Percentiles rank a stretch among this genome's conserved stretches.
These are phyloP conservation scores for Karalla daura DNA, from an alignment of 2,797 vertebrate species.

Conservation along the genomic window DNA sequence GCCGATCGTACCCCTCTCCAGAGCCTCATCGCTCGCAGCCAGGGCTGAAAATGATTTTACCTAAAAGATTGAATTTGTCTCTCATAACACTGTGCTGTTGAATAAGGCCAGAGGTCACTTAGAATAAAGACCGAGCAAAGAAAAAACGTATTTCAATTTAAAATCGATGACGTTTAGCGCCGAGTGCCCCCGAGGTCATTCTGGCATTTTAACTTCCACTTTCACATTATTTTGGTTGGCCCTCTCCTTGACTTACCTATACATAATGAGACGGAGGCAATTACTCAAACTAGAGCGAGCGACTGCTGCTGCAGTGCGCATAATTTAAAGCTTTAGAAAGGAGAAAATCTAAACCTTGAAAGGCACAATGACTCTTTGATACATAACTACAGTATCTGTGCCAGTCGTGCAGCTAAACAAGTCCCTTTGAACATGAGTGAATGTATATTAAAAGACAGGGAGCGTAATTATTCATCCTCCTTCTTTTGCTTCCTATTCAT, in stretches of 20 bases:
- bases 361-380: conserved; percentile 65
- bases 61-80: conserved; percentile 31
- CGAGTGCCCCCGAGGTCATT: conserved; percentile 8
- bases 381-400: conserved; percentile 49
- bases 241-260: conserved; percentile 37
- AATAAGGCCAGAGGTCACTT: conserved; percentile 10
- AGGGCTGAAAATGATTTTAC: background rate
- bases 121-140: conserved; percentile 9
- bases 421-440: conserved; percentile 65
- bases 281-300: conserved; percentile 35
- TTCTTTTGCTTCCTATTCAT: conserved; percentile 58
- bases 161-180: conserved; percentile 15
- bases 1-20: background rate
- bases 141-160: conserved; percentile 12
- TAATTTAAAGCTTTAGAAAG: conserved; percentile 72
- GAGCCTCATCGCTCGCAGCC: background rate
- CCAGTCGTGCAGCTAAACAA: conserved; percentile 44
- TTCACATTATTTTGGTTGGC: conserved; percentile 34
- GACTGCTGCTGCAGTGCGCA: conserved; percentile 30
- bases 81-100: background rate
- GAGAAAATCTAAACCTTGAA: conserved; percentile 61
- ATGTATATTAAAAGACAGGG: conserved; percentile 68
- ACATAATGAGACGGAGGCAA: conserved; percentile 36
- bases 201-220: conserved; percentile 31
- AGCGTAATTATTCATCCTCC: conserved; percentile 52